Evolutionary conservation across 1,140 invertebrate genomes (phyloP).

Genomic region (Bilobella aurantiaca): DNA sequence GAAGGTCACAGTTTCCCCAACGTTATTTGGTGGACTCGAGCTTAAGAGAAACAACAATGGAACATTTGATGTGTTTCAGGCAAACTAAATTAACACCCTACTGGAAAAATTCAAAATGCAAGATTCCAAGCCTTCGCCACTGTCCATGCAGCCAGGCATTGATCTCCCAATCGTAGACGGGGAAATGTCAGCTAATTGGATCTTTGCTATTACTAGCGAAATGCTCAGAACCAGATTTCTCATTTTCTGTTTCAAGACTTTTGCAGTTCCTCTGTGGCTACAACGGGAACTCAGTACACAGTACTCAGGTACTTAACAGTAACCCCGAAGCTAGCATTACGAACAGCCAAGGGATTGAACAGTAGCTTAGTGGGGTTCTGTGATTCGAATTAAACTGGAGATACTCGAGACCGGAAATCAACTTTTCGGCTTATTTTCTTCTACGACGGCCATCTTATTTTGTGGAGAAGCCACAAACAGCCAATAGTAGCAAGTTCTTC

Average conservation of each 20-base stretch:
- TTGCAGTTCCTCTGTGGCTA: too few relatives aligned
- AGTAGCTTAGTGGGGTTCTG: too few relatives aligned
- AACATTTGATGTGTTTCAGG: background rate
- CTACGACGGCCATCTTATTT: too few relatives aligned
- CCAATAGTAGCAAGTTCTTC: too few relatives aligned
- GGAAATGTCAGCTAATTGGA: background rate
- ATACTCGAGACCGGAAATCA: too few relatives aligned
- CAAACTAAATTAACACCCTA: slow-evolving; percentile 36
- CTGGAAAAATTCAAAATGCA: slow-evolving; percentile 7
- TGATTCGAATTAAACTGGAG: too few relatives aligned
- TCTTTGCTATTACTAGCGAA: background rate
- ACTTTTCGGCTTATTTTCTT: too few relatives aligned
- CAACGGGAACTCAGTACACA: too few relatives aligned
- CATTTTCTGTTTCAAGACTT: background rate
- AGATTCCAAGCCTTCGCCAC: background rate
- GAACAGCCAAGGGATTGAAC: too few relatives aligned
- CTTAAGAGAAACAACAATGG: slow-evolving; percentile 6
- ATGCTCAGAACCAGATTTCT: background rate
- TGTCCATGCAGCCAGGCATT: background rate
- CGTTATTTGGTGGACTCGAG: background rate
- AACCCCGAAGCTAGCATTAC: too few relatives aligned
- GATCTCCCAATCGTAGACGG: background rate
- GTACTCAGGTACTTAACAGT: too few relatives aligned
- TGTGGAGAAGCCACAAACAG: too few relatives aligned
- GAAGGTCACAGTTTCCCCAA: background rate